Conservation (phyloP, 2,797 vertebrate genomes). For the Amazonetta brasiliensis region DNA sequence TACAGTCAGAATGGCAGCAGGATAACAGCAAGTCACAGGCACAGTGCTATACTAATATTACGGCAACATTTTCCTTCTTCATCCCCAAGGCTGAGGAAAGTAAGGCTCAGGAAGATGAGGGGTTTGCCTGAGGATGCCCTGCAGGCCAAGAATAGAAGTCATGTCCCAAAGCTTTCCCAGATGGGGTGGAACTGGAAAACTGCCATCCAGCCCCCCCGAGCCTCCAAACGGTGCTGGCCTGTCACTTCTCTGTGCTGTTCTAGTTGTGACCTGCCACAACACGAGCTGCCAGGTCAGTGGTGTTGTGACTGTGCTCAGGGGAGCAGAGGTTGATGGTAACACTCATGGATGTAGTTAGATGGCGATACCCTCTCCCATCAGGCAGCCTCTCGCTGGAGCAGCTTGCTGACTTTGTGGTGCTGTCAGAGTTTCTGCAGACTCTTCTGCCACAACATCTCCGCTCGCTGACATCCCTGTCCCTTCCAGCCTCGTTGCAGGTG, state of each 20-base stretch:
- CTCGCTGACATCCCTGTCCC: not conserved
- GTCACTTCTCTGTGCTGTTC: rapidly evolving
- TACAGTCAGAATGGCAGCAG: not conserved
- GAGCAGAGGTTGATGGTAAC: not conserved
- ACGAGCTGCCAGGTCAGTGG: rapidly evolving
- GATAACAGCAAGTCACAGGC: not conserved
- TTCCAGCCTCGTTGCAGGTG: not conserved
- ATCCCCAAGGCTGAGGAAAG: rapidly evolving
- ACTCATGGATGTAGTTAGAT: rapidly evolving
- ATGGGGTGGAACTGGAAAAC: no score
- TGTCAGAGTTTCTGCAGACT: rapidly evolving
- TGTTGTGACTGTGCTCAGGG: not conserved
- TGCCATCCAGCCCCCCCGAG: not conserved
- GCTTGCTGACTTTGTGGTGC: rapidly evolving
- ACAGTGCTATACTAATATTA: rapidly evolving
- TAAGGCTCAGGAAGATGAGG: rapidly evolving
- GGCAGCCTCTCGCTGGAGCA: not conserved
- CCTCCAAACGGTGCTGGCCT: rapidly evolving
- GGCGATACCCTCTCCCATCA: rapidly evolving
- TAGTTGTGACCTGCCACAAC: not conserved
- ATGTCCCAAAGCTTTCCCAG: rapidly evolving
- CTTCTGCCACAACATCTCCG: rapidly evolving
- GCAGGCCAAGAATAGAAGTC: not conserved
- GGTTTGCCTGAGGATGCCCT: not conserved
- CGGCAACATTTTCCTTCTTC: not conserved